These are phyloP conservation scores for Callocephalon fimbriatum DNA, from an alignment of 2,113 vertebrate species.

Conservation along the genomic window DNA sequence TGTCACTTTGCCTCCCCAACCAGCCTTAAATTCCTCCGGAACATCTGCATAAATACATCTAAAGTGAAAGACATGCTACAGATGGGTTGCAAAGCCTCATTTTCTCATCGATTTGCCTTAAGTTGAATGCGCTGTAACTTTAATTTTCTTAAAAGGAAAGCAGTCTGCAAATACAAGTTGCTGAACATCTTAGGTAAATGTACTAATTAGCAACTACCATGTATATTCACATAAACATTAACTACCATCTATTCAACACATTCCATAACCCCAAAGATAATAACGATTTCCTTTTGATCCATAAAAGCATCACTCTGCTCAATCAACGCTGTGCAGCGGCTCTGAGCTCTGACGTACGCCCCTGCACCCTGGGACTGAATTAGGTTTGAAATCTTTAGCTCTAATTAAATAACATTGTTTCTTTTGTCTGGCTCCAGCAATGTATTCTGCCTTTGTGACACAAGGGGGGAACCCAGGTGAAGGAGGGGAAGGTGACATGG, in stretches of 20 bases:
- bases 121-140: not conserved
- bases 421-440: constrained; percentile 43
- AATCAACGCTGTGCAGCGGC: not conserved
- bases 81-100: not conserved
- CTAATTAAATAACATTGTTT: constrained; percentile 69
- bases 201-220: constrained; percentile 57
- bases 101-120: not conserved
- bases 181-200: constrained; percentile 59
- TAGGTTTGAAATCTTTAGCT: constrained; percentile 60
- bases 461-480: not conserved
- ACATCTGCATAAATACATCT: not conserved
- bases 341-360: not conserved
- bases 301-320: constrained; percentile 35
- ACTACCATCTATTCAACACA: constrained; percentile 43
- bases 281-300: constrained; percentile 72
- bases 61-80: not conserved
- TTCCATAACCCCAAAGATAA: constrained; percentile 62
- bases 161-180: not conserved
- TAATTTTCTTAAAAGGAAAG: constrained; percentile 35
- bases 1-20: rapidly evolving
- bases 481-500: not conserved
- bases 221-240: constrained; percentile 51
- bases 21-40: not conserved
- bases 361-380: constrained; percentile 35
- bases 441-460: not conserved